Evolutionary conservation across 2,113 vertebrate genomes (phyloP).

Genomic region (Microcebus griseorufus): DNA sequence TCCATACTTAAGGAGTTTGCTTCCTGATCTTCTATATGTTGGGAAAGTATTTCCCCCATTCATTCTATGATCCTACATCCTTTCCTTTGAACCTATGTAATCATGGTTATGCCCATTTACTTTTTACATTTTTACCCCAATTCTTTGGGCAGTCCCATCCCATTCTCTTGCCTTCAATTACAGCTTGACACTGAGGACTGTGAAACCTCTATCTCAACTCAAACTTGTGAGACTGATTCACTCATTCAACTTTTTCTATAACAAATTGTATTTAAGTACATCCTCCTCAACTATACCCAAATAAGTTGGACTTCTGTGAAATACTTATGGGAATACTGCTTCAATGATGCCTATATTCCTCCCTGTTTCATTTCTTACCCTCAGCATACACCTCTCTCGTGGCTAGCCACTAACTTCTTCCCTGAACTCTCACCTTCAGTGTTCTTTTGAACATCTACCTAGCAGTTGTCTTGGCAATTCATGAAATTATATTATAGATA

Average conservation of each 20-base stretch:
- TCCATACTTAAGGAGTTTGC: too few species aligned
- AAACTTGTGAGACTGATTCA: background rate
- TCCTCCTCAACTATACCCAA: background rate
- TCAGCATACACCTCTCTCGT: background rate
- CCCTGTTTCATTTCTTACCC: background rate
- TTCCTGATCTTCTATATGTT: background rate
- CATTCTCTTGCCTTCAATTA: background rate
- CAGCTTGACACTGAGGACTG: background rate
- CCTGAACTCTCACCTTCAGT: background rate
- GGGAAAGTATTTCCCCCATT: background rate
- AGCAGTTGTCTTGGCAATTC: background rate
- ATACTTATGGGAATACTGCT: rapidly evolving
- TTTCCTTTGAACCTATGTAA: background rate
- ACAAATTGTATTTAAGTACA: background rate
- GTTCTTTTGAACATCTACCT: background rate
- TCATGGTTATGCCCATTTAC: background rate
- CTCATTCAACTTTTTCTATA: background rate
- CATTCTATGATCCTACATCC: background rate
- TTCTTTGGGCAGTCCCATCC: background rate
- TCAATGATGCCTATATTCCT: background rate
- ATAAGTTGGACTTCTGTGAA: background rate
- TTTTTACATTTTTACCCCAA: background rate
- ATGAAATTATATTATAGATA: background rate
- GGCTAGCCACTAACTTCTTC: background rate
- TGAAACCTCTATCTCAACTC: background rate